Conservation (phyloP, 2,888 invertebrate genomes). For the Drosophila atripex region DNA sequence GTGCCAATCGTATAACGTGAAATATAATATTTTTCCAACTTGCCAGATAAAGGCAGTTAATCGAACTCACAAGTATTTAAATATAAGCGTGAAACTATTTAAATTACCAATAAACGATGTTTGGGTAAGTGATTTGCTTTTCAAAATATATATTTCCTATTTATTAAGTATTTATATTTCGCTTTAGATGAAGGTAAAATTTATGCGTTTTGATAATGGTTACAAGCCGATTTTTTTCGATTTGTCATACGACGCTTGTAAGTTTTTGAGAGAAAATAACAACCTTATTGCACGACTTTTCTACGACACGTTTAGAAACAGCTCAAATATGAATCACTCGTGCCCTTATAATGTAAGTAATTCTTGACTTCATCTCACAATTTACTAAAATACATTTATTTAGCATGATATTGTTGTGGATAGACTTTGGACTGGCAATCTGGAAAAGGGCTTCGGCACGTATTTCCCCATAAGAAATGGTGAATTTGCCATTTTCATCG, state of each 20-base stretch:
- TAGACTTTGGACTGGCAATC: constrained; percentile 16
- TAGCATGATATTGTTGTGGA: constrained; percentile 33
- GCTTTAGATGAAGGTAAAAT: constrained; percentile 13
- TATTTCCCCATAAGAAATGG: constrained; percentile 9
- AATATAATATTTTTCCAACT: not conserved
- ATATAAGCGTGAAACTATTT: constrained; percentile 5
- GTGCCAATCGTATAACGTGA: constrained; percentile 21
- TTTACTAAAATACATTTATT: not conserved
- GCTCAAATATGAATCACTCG: constrained; percentile 41
- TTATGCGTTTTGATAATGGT: constrained; percentile 33
- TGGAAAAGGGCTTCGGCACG: constrained; percentile 9
- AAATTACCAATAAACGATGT: constrained; percentile 12
- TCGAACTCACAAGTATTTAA: constrained; percentile 52
- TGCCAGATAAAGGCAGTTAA: constrained; percentile 57
- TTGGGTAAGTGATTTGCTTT: constrained; percentile 27
- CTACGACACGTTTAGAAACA: constrained; percentile 1
- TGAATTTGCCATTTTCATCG: constrained; percentile 29
- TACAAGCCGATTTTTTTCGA: constrained; percentile 38
- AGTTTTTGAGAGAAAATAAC: constrained; percentile 25
- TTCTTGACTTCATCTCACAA: not conserved
- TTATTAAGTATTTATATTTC: not conserved
- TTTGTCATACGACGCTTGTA: constrained; percentile 34
- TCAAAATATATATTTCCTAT: no score
- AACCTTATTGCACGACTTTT: constrained; percentile 16
- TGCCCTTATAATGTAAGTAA: constrained; percentile 39